phyloP scores from a whole-genome alignment of 2,797 vertebrate species.

The Columba guinea region DNA sequence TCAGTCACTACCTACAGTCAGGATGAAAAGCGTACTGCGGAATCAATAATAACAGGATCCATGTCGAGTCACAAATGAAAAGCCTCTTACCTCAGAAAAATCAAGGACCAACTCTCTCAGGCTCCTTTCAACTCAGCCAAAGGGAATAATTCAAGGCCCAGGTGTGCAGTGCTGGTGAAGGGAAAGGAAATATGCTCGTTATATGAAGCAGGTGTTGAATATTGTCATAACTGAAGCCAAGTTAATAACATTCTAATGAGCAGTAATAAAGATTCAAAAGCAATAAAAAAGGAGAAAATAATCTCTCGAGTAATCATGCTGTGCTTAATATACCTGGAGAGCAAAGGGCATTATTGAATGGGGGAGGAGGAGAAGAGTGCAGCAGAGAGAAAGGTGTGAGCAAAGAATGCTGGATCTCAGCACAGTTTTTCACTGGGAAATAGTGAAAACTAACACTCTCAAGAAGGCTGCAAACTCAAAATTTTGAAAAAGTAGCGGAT shows the following conservation, averaged over 20 bases:
- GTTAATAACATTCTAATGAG: slow-evolving; percentile 46
- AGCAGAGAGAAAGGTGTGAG: neutral
- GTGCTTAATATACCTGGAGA: neutral
- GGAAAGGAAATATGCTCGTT: neutral
- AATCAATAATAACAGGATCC: neutral
- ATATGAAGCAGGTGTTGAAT: neutral
- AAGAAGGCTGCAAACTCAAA: neutral
- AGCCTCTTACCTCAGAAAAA: neutral
- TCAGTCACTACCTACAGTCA: neutral
- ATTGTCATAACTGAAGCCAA: neutral
- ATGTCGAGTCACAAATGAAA: neutral
- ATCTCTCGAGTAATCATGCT: neutral
- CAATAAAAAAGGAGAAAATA: slow-evolving; percentile 34
- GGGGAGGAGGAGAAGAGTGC: neutral
- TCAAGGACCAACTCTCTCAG: neutral
- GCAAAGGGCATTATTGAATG: neutral
- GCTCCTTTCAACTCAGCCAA: neutral
- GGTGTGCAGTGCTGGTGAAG: neutral
- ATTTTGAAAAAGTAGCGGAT: neutral
- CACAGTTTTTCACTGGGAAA: neutral
- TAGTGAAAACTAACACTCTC: neutral
- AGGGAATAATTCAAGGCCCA: neutral
- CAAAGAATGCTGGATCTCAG: neutral
- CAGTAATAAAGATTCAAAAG: slow-evolving; percentile 31
- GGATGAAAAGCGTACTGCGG: neutral